These are phyloP conservation scores for Microtus pennsylvanicus DNA, from an alignment of 2,113 vertebrate genomes.

Conservation along the genomic window DNA sequence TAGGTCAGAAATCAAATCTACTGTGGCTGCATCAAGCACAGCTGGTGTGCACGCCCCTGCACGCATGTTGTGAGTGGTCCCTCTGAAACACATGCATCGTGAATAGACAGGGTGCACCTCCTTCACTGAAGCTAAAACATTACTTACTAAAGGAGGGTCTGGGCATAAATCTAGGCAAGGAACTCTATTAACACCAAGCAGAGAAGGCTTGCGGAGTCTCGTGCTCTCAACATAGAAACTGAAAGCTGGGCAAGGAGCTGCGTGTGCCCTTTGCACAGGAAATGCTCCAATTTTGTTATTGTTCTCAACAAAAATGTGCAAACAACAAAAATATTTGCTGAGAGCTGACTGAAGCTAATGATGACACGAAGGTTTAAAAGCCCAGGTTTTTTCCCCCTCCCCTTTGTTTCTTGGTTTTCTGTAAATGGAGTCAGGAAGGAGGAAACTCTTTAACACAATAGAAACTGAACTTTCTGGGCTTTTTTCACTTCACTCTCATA, in stretches of 20 bases:
- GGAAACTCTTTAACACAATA: neutral
- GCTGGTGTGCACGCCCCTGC: neutral
- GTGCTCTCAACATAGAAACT: constrained; percentile 10
- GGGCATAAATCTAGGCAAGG: neutral
- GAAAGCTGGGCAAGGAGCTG: neutral
- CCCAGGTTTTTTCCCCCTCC: neutral
- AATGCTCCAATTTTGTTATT: constrained; percentile 55
- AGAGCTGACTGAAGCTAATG: constrained; percentile 34
- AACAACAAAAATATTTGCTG: constrained; percentile 39
- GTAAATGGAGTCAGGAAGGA: neutral
- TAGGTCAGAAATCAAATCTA: constrained; percentile 62
- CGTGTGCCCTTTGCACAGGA: constrained; percentile 30
- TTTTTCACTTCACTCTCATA: neutral
- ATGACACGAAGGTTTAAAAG: constrained; percentile 15
- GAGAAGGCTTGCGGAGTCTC: neutral
- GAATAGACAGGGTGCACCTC: constrained; percentile 28
- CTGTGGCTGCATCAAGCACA: constrained; percentile 42
- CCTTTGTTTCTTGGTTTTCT: neutral
- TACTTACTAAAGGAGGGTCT: neutral
- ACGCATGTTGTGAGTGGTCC: constrained; percentile 46
- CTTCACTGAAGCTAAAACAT: constrained; percentile 40
- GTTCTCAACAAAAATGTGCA: constrained; percentile 56
- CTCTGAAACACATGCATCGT: constrained; percentile 66
- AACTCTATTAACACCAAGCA: neutral
- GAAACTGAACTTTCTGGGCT: constrained; percentile 23